A percentile compares a stretch with the other conserved stretches of the same genome.
phyloP scores from a whole-genome alignment of 2,113 vertebrate species.

The Petromus typicus region DNA sequence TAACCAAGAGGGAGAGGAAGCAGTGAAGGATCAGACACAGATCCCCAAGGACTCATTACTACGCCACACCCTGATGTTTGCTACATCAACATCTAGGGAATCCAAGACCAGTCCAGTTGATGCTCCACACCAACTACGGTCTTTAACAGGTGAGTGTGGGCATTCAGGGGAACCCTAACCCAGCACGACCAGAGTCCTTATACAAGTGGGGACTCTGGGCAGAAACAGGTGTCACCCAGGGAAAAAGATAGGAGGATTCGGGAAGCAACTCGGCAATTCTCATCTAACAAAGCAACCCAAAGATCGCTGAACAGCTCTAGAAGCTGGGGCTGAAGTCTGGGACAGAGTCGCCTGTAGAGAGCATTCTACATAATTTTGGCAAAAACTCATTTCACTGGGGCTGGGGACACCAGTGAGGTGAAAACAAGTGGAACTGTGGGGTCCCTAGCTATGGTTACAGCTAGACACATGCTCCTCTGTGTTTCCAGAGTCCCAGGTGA shows the following conservation, averaged over 20 bases:
- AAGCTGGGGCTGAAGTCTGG: neutral
- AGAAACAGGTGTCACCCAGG: neutral
- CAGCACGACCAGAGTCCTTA: neutral
- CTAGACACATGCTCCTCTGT: too few species aligned
- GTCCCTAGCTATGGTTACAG: neutral
- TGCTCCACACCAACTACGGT: neutral
- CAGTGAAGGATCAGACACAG: too few species aligned
- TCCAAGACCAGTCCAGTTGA: neutral
- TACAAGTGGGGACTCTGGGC: too few species aligned
- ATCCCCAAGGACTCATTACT: neutral
- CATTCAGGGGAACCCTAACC: neutral
- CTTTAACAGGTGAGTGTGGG: neutral
- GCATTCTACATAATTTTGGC: too few species aligned
- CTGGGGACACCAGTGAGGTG: rapidly evolving
- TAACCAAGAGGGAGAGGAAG: neutral
- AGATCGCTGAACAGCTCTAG: too few species aligned
- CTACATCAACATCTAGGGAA: neutral
- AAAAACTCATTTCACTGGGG: neutral
- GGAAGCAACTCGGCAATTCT: neutral
- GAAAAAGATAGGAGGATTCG: too few species aligned
- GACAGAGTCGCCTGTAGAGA: too few species aligned
- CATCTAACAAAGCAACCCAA: neutral
- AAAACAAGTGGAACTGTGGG: neutral
- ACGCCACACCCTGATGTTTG: neutral
- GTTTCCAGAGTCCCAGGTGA: neutral